phyloP scores from a whole-genome alignment of 1,140 invertebrate species.

The Nasonia giraulti region DNA sequence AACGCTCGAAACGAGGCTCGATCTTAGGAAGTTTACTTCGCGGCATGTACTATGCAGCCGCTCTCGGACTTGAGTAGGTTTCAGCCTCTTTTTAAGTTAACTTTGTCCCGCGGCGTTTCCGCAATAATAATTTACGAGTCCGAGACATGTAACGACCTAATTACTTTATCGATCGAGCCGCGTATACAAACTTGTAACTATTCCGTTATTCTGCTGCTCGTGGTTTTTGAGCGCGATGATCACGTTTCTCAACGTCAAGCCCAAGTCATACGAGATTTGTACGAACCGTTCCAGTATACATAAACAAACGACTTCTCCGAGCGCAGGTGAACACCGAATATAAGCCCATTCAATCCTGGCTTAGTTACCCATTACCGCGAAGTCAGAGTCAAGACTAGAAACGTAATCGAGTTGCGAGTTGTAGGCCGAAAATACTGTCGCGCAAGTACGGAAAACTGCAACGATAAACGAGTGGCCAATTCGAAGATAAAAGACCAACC shows the following conservation, averaged over 20 bases:
- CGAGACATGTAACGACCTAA: not conserved
- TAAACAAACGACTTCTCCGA: not conserved
- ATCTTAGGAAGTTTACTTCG: too few species aligned
- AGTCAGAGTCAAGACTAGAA: too few species aligned
- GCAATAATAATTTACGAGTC: constrained; percentile 1
- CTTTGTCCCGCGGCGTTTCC: not conserved
- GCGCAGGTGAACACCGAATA: not conserved
- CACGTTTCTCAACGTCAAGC: too few species aligned
- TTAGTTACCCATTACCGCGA: too few species aligned
- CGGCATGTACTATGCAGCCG: too few species aligned
- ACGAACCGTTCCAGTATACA: too few species aligned
- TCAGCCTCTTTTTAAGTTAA: not conserved
- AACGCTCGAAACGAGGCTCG: too few species aligned
- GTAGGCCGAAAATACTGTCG: not conserved
- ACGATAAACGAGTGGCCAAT: not conserved
- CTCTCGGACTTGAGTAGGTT: not conserved
- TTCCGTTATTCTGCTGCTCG: not conserved
- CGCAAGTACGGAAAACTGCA: not conserved
- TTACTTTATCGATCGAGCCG: not conserved
- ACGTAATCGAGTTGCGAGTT: too few species aligned
- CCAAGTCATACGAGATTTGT: too few species aligned
- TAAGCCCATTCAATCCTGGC: too few species aligned
- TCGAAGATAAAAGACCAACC: constrained; percentile 76
- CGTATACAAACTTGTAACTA: not conserved
- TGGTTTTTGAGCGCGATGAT: too few species aligned